Evolutionary conservation across 2,888 invertebrate species (phyloP), one percentile per base, ranked within the genome.

Genomic region (Eueremaeus valkanovi): DNA sequence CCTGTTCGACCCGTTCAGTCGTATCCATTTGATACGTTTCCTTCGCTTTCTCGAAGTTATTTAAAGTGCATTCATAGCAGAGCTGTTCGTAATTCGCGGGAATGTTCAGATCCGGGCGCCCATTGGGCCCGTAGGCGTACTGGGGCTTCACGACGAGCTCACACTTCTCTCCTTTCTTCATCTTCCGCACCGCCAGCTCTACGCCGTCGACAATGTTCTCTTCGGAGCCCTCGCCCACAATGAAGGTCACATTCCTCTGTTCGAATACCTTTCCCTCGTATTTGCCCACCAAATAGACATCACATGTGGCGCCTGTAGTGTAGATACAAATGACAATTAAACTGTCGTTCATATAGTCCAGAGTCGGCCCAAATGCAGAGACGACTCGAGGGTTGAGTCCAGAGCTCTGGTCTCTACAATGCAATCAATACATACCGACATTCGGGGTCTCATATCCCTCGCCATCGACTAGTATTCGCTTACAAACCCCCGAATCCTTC

Each of bases 181-280:
- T 93, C 82, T 90, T 90, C 79, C 89, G 88, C 3, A 96, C 82
- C 0, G 92, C 93, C 78, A 86, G 86, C 83, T 95, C 95, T 16
- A 96, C 83, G 13, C 96, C 97, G 73, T 89, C 88, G 45, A 92
- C 87, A 36, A 98, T 84, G 77, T 89, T 89, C 72, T 85, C 84
- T 77, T 91, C 91, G 74, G 85, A 86, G 11, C 93, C 95, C 84
- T 97, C 96, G 0, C 97, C 97, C 27, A 95, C 85, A 21, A 86
- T 84, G 84, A 96, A 98, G 33, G 89, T 87, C 0, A 94, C 87
- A 61, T 92, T 90, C 79, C 92, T 87, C 24, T 91, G 90, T 81
- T 96, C 95, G 83, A 95, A 93, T 9, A 87, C 84, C 76, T 82
- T 83, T 0, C 87, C 89, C 74, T 89, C 87, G 80, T 88, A 88